Base-by-base conservation (phyloP, 2,888 invertebrate genomes). In the Patella depressa region DNA sequence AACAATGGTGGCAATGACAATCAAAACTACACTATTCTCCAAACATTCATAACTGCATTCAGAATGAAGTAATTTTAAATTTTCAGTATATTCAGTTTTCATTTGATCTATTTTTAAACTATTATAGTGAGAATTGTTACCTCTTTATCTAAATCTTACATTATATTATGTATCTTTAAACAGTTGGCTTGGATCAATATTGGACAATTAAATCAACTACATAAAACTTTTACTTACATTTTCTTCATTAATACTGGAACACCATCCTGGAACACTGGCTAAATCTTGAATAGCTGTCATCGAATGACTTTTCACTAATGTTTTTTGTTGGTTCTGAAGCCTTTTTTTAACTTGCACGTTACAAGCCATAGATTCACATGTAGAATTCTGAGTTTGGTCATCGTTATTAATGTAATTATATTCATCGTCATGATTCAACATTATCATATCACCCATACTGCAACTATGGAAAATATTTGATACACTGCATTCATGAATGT, bases 201-300 rank as follows among this genome's bases (percentile, higher is more conserved):
- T 45, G 45, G 9, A 45, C 7, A 45, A 45, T 9, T 45, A 45
- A 45, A 45, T 45, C 45, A 45, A 45, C 45, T 45, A 45, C 45
- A 45, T 45, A 45, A 45, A 45, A 45, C 45, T 45, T 45, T 45
- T 65, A 65, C 75, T 71, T 29, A 76, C 76, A 54, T 71, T 70
- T 45, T 34, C 59, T 9, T 76, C 76, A 12, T 54, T 71, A 19
- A 57, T 72, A 34, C 72, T 55, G 9, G 76, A 45, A 55, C 76
- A 72, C 76, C 76, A 76, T n/a, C 76, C 76, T 4, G 76, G 76
- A 34, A 76, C 57, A 34, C 34, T 24, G 34, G 59, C 59, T 24
- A 59, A 19, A 72, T 76, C 76, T 65, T 19, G 65, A 19, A 65
- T 24, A 4, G 65, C 65, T 24, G 65, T 24, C 65, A 24, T 24